phyloP scores from a whole-genome alignment of 2,113 vertebrate genomes.

The Paradoxurus hermaphroditus region DNA sequence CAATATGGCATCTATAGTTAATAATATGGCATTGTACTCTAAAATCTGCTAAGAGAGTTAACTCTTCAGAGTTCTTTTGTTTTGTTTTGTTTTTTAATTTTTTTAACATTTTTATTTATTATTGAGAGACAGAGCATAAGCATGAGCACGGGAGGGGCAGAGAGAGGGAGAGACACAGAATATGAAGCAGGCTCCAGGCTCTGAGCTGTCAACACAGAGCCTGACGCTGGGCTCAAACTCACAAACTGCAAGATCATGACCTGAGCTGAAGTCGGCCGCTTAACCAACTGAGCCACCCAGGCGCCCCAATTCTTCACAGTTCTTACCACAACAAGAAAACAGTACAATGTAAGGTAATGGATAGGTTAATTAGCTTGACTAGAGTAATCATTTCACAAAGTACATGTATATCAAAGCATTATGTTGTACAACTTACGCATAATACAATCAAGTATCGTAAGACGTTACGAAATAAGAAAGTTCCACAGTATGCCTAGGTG shows the following conservation, averaged over 20 bases:
- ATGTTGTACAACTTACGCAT: not conserved
- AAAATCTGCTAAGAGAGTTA: not conserved
- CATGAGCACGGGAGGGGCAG: too few relatives aligned
- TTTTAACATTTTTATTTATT: too few relatives aligned
- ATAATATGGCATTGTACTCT: not conserved
- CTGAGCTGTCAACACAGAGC: too few relatives aligned
- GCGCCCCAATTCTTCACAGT: not conserved
- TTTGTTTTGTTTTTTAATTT: too few relatives aligned
- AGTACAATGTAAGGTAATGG: not conserved
- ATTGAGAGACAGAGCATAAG: too few relatives aligned
- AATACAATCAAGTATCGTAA: not conserved
- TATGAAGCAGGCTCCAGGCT: too few relatives aligned
- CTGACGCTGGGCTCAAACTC: too few relatives aligned
- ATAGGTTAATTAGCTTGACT: not conserved
- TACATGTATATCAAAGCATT: not conserved
- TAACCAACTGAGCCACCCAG: too few relatives aligned
- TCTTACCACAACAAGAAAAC: not conserved
- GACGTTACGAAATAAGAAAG: not conserved
- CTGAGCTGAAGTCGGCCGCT: too few relatives aligned
- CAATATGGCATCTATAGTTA: not conserved
- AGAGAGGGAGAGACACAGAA: too few relatives aligned
- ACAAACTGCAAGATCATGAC: too few relatives aligned
- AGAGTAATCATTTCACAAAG: not conserved
- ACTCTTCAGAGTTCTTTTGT: not conserved
- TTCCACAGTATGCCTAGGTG: not conserved